Conservation (phyloP, 2,888 invertebrate genomes). For the Lasioglossum morio region DNA sequence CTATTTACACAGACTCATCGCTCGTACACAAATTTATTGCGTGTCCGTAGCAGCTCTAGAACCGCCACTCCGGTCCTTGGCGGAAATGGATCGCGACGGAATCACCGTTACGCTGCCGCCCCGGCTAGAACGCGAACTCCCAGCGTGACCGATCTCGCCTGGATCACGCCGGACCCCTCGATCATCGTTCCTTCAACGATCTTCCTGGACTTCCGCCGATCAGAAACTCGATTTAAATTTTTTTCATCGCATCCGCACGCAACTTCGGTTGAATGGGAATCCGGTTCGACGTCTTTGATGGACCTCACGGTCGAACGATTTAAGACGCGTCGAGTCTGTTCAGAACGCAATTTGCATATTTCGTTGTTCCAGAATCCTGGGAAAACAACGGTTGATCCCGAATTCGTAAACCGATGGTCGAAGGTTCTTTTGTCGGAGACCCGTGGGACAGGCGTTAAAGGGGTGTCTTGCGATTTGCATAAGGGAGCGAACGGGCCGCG, state of each 20-base stretch:
- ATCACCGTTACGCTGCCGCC: constrained; percentile 35
- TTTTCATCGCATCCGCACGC: too few relatives aligned
- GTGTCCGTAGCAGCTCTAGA: constrained; percentile 69
- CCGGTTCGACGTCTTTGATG: background rate
- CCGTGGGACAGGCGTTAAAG: constrained; percentile 3
- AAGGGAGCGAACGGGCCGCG: background rate
- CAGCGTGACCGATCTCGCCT: constrained; percentile 15
- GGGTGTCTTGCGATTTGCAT: constrained; percentile 7
- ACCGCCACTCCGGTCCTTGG: constrained; percentile 33
- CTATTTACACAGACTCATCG: constrained; percentile 80
- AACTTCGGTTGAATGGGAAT: background rate
- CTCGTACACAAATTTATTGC: constrained; percentile 81
- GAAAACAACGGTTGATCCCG: constrained; percentile 2
- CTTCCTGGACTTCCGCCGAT: background rate
- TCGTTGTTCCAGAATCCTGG: constrained; percentile 15
- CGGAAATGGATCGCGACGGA: constrained; percentile 58
- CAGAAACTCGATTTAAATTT: background rate
- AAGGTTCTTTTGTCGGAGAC: background rate
- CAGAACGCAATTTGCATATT: constrained; percentile 1
- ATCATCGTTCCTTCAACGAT: background rate
- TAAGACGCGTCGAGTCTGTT: background rate
- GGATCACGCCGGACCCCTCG: background rate
- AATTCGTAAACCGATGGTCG: background rate
- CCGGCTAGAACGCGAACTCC: constrained; percentile 21
- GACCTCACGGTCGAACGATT: background rate